Conservation (phyloP, 1,140 invertebrate genomes). For the Coboldia fuscipes region DNA sequence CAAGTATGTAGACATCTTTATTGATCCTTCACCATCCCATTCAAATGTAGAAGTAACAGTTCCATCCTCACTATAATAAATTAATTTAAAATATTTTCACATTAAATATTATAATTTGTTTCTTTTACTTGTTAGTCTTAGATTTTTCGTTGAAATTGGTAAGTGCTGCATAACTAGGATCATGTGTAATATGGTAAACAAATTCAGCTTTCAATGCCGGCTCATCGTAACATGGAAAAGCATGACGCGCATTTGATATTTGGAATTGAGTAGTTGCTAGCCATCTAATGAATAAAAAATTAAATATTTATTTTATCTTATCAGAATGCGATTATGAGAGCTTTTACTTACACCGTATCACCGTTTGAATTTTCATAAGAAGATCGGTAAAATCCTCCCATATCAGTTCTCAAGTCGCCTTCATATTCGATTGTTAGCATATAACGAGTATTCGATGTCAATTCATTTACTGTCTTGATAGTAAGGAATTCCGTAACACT, state of each 20-base stretch:
- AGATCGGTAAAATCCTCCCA: constrained; percentile 1
- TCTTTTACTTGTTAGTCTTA: too few species aligned
- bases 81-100: too few species aligned
- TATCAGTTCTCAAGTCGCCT: not conserved
- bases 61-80: too few species aligned
- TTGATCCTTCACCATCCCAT: too few species aligned
- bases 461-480: not conserved
- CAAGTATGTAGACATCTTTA: too few species aligned
- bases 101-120: too few species aligned
- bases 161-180: constrained; percentile 25
- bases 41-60: too few species aligned
- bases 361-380: not conserved
- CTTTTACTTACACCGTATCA: not conserved
- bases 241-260: not conserved
- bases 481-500: not conserved
- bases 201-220: constrained; percentile 50
- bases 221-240: constrained; percentile 1
- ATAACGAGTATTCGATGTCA: not conserved
- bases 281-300: constrained; percentile 1
- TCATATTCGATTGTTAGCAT: not conserved
- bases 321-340: not conserved
- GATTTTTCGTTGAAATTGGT: constrained; percentile 31
- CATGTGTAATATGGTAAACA: constrained; percentile 34
- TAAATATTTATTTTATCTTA: too few species aligned
- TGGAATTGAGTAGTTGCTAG: not conserved